Evolutionary conservation across 2,113 vertebrate genomes (phyloP).

Genomic region (Oreochromis niloticus): DNA sequence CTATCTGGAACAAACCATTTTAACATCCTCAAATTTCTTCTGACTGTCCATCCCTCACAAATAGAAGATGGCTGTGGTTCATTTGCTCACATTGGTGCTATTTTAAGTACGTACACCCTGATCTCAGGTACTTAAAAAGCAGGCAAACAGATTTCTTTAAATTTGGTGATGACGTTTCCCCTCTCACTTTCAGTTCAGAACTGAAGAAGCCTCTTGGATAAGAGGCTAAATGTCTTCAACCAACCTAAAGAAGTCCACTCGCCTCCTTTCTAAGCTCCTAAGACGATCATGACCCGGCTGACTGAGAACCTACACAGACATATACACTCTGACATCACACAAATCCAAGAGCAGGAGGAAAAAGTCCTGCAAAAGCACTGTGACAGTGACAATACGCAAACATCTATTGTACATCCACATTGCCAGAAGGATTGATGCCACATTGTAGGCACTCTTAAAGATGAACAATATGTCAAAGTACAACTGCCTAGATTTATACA

Average conservation of each 20-base stretch:
- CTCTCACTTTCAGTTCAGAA: background rate
- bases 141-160: background rate
- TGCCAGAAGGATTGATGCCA: background rate
- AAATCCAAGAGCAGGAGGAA: background rate
- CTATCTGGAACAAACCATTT: background rate
- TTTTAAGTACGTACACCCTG: accelerated
- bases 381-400: accelerated
- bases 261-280: background rate
- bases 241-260: background rate
- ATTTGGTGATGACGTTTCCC: background rate
- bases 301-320: background rate
- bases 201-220: accelerated
- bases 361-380: background rate
- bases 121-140: background rate
- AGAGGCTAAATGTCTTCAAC: background rate
- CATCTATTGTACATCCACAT: background rate
- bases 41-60: background rate
- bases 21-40: background rate
- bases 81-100: background rate
- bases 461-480: background rate
- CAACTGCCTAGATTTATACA: accelerated
- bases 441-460: accelerated
- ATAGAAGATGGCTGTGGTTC: accelerated
- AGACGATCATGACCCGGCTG: accelerated
- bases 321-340: background rate